Base-by-base conservation (phyloP, 2,888 invertebrate species). In the Lordiphosa fenestrarum region DNA sequence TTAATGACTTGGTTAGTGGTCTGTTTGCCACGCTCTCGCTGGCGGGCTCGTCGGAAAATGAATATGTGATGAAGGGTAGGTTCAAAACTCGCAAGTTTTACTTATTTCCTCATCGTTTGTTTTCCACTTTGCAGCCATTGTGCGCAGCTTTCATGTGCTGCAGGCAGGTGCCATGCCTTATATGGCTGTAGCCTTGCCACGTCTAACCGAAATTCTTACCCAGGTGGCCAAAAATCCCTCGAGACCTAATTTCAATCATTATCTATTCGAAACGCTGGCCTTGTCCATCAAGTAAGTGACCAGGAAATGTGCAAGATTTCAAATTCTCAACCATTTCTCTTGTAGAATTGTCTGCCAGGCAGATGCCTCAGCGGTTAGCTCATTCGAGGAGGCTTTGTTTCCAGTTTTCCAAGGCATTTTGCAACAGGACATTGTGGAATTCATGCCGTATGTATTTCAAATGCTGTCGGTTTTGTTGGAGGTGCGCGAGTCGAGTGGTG, bases 371-470 rank as follows among this genome's bases (percentile, higher is more conserved):
- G 95, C 96, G 9, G 95, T 98, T 7, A 90, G 93, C 7, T 94
- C 95, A 0, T 98, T 99, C 90, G 98, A 99, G 91, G 94, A 94
- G 85, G 94, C 95, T 0, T 90, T 99, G 12, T 98, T 99, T 87
- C 98, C 98, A 6, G 95, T 97, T 72, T 98, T 99, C 89, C 97
- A 98, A 90, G 94, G 94, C 52, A 98, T 99, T 74, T 90, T 99
- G 13, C 95, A 96, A 75, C 95, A 98, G 86, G 99, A 99, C 88
- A 94, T 91, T 89, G 23, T 92, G 93, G 99, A 99, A 89, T 98
- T 99, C 91, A 95, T 98, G 90, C 99, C 99, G 0, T 99, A 99
- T 90, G 97, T 98, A 44, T 98, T 99, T 89, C 99, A 99, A 95
- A 94, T 99, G 90, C 91, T 99, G 38, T 96, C 98, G 0, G 91